phyloP scores from a whole-genome alignment of 1,140 invertebrate species.

The Holcopasites calliopsidis region DNA sequence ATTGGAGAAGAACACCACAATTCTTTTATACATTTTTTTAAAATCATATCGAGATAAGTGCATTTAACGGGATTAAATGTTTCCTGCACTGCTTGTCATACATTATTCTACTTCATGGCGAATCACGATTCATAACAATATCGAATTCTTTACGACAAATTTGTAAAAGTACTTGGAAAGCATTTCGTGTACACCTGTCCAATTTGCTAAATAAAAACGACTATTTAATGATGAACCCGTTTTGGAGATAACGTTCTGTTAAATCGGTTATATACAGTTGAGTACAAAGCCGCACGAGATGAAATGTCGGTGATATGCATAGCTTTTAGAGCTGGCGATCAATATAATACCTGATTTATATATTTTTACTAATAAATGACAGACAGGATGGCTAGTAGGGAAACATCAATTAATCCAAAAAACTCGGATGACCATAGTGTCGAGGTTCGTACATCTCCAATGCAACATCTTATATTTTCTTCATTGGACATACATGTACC shows the following conservation, averaged over 20 bases:
- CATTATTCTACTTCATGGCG: conserved; percentile 36
- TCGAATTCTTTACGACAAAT: conserved; percentile 22
- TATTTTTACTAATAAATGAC: conserved; percentile 31
- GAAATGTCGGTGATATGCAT: conserved; percentile 16
- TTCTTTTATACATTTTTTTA: too few species aligned
- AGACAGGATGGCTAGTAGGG: conserved; percentile 71
- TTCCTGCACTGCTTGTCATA: conserved; percentile 21
- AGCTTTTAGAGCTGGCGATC: conserved; percentile 19
- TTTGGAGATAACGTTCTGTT: conserved; percentile 1
- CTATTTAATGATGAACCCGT: conserved; percentile 10
- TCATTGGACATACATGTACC: too few species aligned
- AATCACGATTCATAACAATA: conserved; percentile 41
- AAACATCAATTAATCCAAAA: conserved; percentile 71
- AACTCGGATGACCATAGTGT: conserved; percentile 79
- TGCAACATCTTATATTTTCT: not conserved
- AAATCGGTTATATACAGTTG: conserved; percentile 14
- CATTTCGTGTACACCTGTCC: conserved; percentile 23
- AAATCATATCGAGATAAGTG: too few species aligned
- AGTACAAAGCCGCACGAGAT: conserved; percentile 10
- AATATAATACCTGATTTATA: conserved; percentile 35
- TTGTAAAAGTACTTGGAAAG: conserved; percentile 28
- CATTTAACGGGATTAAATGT: conserved; percentile 19
- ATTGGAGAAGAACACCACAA: too few species aligned
- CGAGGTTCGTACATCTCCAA: conserved; percentile 72
- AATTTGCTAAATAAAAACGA: conserved; percentile 11